phyloP scores from a whole-genome alignment of 2,888 invertebrate species.

The Macroteleia sp. region DNA sequence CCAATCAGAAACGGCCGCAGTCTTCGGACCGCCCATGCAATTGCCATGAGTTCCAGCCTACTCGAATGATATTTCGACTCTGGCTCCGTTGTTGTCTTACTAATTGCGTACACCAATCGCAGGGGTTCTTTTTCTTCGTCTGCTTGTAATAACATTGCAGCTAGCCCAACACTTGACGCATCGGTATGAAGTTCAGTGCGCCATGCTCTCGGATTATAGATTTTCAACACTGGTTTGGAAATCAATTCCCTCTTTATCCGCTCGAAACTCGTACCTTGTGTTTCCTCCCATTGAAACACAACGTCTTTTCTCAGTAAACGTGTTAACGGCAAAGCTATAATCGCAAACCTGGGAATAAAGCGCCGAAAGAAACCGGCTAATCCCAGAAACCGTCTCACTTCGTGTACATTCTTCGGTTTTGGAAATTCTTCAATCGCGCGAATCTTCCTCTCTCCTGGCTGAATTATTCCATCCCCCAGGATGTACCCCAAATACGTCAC shows the following conservation, averaged over 20 bases:
- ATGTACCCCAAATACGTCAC: conserved; percentile 15
- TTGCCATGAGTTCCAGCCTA: conserved; percentile 66
- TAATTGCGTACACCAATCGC: background rate
- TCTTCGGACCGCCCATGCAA: conserved; percentile 7
- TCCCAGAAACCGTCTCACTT: conserved; percentile 37
- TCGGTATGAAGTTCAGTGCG: background rate
- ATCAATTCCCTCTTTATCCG: background rate
- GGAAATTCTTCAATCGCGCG: conserved; percentile 28
- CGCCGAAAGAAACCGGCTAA: conserved; percentile 46
- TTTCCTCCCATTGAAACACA: background rate
- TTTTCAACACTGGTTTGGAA: background rate
- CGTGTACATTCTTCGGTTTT: conserved; percentile 24
- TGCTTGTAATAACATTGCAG: background rate
- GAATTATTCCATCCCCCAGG: conserved; percentile 36
- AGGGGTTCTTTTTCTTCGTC: background rate
- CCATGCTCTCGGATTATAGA: background rate
- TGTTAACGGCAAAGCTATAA: background rate
- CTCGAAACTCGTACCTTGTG: background rate
- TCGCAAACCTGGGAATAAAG: conserved; percentile 30
- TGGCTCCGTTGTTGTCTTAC: background rate
- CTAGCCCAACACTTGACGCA: background rate
- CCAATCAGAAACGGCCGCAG: conserved; percentile 55
- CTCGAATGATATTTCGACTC: conserved; percentile 56
- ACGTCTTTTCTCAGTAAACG: background rate
- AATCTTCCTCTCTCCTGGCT: conserved; percentile 38